Conservation (phyloP, 2,888 invertebrate species). For the Dasypolia templi region DNA sequence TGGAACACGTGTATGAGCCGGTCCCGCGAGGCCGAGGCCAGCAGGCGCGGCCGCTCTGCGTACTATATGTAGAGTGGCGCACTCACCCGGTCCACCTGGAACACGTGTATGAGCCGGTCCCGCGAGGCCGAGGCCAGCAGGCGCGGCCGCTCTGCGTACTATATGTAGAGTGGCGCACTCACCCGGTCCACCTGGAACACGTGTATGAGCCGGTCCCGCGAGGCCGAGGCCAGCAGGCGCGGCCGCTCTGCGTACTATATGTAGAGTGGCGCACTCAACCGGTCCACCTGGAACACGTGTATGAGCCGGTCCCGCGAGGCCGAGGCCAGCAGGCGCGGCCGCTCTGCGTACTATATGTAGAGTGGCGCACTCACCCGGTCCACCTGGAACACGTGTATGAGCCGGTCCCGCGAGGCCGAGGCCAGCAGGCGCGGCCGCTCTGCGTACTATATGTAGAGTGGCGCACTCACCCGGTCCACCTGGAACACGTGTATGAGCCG, state of each 20-base stretch:
- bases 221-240: constrained; percentile 96
- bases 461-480: constrained; percentile 74
- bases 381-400: constrained; percentile 97
- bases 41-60: constrained; percentile 88
- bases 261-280: constrained; percentile 42
- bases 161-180: too few species aligned
- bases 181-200: constrained; percentile 93
- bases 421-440: constrained; percentile 92
- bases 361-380: constrained; percentile 43
- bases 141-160: constrained; percentile 92
- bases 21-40: constrained; percentile 98
- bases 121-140: constrained; percentile 97
- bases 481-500: constrained; percentile 98
- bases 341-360: constrained; percentile 93
- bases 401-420: constrained; percentile 97
- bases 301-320: constrained; percentile 98
- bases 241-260: constrained; percentile 92
- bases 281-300: constrained; percentile 95
- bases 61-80: too few species aligned
- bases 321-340: constrained; percentile 94
- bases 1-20: constrained; percentile 98
- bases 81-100: constrained; percentile 89
- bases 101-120: constrained; percentile 98
- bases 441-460: too few species aligned
- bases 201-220: constrained; percentile 98